Percentiles rank a stretch among this genome's conserved stretches.
These are phyloP conservation scores for Pachyrhynchus sulphureomaculatus DNA, from an alignment of 1,140 invertebrate species.

Conservation along the genomic window DNA sequence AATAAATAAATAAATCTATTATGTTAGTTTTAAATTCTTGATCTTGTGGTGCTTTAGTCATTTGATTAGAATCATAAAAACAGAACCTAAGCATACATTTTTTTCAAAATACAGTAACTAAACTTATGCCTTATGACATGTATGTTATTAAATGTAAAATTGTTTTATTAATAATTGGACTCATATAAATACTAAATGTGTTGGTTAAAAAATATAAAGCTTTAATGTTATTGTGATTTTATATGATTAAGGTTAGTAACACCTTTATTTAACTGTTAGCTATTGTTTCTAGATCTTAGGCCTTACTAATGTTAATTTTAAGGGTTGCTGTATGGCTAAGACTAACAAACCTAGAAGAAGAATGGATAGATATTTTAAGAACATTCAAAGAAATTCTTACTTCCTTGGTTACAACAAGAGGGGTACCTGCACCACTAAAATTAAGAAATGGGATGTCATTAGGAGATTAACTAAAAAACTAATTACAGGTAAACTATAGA, in stretches of 20 bases:
- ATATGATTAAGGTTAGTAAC: not conserved
- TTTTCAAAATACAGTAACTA: too few relatives aligned
- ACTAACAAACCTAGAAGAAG: constrained; percentile 1
- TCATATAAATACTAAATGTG: too few relatives aligned
- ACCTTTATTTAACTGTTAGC: not conserved
- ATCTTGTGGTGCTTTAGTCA: not conserved
- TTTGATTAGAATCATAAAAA: not conserved
- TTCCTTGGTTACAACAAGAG: constrained; percentile 3
- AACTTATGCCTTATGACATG: too few relatives aligned
- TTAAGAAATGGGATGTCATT: constrained; percentile 18
- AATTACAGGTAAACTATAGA: constrained; percentile 3
- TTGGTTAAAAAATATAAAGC: too few relatives aligned
- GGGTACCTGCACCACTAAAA: constrained; percentile 10
- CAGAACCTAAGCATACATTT: too few relatives aligned
- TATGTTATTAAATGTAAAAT: too few relatives aligned
- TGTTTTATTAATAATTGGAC: too few relatives aligned
- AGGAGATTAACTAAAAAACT: constrained; percentile 12
- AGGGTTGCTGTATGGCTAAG: constrained; percentile 8
- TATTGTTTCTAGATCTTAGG: too few relatives aligned
- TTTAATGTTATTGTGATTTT: too few relatives aligned
- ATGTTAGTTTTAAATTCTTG: not conserved
- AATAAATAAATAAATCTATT: not conserved
- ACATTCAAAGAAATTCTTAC: constrained; percentile 6
- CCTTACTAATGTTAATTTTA: not conserved
- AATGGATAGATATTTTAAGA: constrained; percentile 22